Evolutionary conservation across 2,888 invertebrate species (phyloP).

Genomic region (Calameuta pallipes): DNA sequence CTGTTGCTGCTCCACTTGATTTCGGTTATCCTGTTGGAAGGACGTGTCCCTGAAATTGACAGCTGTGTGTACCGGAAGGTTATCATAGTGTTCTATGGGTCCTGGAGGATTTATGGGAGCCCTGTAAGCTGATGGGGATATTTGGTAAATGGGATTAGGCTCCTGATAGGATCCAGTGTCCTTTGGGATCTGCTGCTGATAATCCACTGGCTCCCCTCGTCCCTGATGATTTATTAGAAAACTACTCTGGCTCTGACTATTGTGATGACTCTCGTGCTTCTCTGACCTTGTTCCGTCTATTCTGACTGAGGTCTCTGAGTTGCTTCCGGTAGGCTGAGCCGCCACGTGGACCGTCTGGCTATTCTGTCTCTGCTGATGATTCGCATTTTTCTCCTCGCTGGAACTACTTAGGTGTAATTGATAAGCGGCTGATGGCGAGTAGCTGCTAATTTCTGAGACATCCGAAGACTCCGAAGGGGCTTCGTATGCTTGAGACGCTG

Average conservation of each 20-base stretch:
- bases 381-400: no score
- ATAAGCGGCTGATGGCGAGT: not conserved
- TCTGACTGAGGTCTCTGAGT: no score
- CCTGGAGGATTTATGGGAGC: slow-evolving; percentile 10
- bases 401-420: not conserved
- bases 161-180: not conserved
- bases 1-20: slow-evolving; percentile 5
- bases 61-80: not conserved
- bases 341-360: no score
- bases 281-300: not conserved
- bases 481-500: no score
- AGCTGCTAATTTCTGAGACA: no score
- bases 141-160: slow-evolving; percentile 9
- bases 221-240: no score
- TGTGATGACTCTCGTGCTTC: not conserved
- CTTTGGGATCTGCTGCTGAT: slow-evolving; percentile 4
- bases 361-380: no score
- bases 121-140: not conserved
- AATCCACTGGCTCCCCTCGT: no score
- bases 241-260: no score
- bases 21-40: slow-evolving; percentile 3
- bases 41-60: slow-evolving; percentile 3
- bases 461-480: no score
- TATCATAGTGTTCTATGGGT: not conserved
- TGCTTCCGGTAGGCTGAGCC: no score